Conservation (phyloP, 2,888 invertebrate genomes). For the Cantharis nigra region DNA sequence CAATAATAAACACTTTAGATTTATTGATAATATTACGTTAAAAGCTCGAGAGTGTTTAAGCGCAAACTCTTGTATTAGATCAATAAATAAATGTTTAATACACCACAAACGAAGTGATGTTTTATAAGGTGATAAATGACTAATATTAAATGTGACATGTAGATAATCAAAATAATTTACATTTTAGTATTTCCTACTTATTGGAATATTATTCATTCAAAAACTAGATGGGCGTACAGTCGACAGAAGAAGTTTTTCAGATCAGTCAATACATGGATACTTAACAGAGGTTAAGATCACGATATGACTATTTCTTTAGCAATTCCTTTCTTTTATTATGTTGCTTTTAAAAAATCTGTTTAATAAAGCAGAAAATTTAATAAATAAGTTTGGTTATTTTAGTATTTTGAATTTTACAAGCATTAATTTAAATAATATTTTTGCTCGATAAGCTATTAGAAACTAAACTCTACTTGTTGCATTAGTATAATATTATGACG, state of each 20-base stretch:
- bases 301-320: not conserved
- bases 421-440: not conserved
- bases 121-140: not conserved
- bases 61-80: not conserved
- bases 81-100: not conserved
- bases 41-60: not conserved
- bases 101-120: not conserved
- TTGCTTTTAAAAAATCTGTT: not conserved
- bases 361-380: not conserved
- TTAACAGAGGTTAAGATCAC: conserved; percentile 72
- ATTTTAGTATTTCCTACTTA: conserved; percentile 15
- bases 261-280: conserved; percentile 80
- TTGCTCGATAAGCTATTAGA: not conserved
- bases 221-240: conserved; percentile 6
- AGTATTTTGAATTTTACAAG: not conserved
- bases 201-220: not conserved
- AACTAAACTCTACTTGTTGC: not conserved
- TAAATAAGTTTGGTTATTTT: not conserved
- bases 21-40: not conserved
- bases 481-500: not conserved
- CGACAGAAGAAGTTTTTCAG: conserved; percentile 73
- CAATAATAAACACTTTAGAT: not conserved
- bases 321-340: not conserved
- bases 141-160: not conserved
- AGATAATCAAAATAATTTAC: not conserved